Evolutionary conservation across 1,140 invertebrate species (phyloP), one percentile per base, ranked within the genome.

Genomic region (Aphidius ervi): DNA sequence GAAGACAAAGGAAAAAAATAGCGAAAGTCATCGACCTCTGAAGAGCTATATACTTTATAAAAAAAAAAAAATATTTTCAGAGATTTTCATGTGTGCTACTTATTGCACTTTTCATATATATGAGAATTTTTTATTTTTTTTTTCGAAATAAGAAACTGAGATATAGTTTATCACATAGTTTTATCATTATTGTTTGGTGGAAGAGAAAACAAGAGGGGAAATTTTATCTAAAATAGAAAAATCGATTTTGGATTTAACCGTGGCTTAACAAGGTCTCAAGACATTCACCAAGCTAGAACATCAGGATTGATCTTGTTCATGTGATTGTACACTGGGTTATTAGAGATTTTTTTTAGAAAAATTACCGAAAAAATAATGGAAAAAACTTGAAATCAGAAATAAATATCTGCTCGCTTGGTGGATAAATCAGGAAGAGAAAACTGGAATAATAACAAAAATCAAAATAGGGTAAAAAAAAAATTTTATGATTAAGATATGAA

Each of bases 11-110:
- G 82, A 86, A 86, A 85, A 85, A 86, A 86, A 87, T 86, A 84
- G 85, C 83, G 83, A 84, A 84, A 86, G 85, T 85, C 85, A 85
- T 86, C 85, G 85, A 87, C 85, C 85, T 85, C 83, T 84, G 81
- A 83, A 82, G 81, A 79, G 82, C 83, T 80, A 87, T 87, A 69
- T 31, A 16, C 23, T 2, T 23, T 23, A 23, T 23, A 52, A 37
- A 59, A 42, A 57, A 47, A 42, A 9, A 37, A 53, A 41, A 46
- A 49, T 20, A 16, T 16, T 16, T 16, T 16, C 16, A 41, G 49
- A 61, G 48, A 48, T 43, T n/a, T 52, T 23, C 7, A 9, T 39
- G 47, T 48, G 55, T 43, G 39, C 23, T 31, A 31, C 23, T 31
- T 31, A 31, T 31, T 31, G 23, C 23, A 31, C 4, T 31, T 31